These are phyloP conservation scores for Megastigmus dorsalis DNA, from an alignment of 2,888 invertebrate species.

Conservation along the genomic window DNA sequence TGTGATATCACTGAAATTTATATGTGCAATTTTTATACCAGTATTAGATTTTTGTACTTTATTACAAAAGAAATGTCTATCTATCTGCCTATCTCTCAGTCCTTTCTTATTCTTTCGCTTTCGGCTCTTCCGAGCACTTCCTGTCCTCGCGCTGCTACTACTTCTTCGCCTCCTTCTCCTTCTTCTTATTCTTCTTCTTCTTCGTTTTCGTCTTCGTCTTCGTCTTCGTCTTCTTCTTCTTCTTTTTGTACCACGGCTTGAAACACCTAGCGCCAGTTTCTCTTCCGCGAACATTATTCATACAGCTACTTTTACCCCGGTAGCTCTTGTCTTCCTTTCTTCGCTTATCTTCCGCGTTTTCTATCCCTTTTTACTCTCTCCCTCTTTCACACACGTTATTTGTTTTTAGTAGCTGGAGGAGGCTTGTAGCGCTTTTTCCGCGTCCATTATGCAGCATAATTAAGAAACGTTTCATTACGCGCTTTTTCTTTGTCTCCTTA, in stretches of 20 bases:
- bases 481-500: not conserved
- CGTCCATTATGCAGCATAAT: conserved; percentile 8
- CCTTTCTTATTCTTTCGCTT: not conserved
- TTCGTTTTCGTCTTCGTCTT: not conserved
- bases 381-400: not conserved
- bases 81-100: not conserved
- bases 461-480: conserved; percentile 10
- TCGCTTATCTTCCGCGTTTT: not conserved
- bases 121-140: not conserved
- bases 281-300: conserved; percentile 19
- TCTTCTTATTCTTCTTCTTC: not conserved
- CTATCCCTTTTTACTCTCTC: not conserved
- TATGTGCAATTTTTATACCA: no score
- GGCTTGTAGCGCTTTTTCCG: not conserved
- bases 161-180: not conserved
- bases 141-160: not conserved
- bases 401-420: not conserved
- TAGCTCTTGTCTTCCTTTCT: not conserved
- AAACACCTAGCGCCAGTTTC: not conserved
- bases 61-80: no score
- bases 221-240: not conserved
- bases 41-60: no score
- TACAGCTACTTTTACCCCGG: not conserved
- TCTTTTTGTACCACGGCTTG: not conserved
- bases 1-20: no score